These are phyloP conservation scores for Plemyria rubiginata DNA, from an alignment of 2,888 invertebrate species.

Conservation along the genomic window DNA sequence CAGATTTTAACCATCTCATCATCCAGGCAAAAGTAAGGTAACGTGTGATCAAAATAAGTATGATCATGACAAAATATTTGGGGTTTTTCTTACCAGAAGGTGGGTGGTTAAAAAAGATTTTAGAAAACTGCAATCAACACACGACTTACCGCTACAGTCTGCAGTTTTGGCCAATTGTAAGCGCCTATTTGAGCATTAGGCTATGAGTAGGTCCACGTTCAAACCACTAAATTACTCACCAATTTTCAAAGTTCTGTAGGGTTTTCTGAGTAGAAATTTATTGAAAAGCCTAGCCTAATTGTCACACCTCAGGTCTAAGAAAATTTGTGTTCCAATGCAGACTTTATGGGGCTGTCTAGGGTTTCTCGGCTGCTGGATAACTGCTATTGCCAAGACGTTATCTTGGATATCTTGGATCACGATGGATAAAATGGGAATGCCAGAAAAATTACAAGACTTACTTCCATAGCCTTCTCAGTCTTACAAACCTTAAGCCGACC, in stretches of 20 bases:
- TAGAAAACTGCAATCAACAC: conserved; percentile 6
- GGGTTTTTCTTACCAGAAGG: neutral
- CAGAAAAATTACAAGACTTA: conserved; percentile 2
- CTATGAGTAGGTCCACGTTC: neutral
- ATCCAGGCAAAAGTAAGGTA: neutral
- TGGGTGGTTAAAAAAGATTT: neutral
- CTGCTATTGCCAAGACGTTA: neutral
- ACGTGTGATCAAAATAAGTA: conserved; percentile 1
- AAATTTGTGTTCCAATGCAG: neutral
- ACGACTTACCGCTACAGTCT: conserved; percentile 10
- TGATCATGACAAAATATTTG: neutral
- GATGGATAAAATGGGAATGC: conserved; percentile 1
- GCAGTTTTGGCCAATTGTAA: conserved; percentile 5
- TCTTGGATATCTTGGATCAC: neutral
- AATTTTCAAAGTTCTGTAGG: conserved; percentile 1
- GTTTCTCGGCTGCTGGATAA: neutral
- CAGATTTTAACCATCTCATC: conserved; percentile 4
- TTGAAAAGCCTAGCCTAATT: neutral
- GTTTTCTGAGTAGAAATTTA: neutral
- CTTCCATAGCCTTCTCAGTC: neutral
- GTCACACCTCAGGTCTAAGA: neutral
- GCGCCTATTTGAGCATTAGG: neutral
- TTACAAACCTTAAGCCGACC: conserved; percentile 14
- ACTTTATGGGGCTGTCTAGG: neutral
- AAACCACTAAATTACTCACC: conserved; percentile 4